Base-by-base conservation (phyloP, 2,888 invertebrate species). In the Emesis russula region DNA sequence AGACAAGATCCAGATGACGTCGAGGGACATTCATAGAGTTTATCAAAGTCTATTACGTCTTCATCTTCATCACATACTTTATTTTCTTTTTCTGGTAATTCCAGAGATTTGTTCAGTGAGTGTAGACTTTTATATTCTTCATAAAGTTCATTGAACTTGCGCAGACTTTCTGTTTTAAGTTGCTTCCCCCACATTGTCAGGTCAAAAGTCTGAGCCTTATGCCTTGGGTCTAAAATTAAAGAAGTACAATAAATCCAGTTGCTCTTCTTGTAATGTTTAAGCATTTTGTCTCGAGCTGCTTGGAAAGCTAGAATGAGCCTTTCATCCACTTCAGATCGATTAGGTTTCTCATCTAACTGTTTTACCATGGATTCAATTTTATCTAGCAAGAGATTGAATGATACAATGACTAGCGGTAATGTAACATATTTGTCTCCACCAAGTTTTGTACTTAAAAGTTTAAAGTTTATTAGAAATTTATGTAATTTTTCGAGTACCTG, bases 201-300 rank as follows among this genome's bases (percentile, higher is more conserved):
- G 88, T 90, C 92, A 90, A 92, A 92, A 90, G 92, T 93, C 92
- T 92, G 88, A 92, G 90, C 88, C 91, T 92, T 92, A 89, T 92
- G 92, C 91, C 91, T 93, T 92, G 91, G 91, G 92, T 93, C 90
- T 90, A 92, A 90, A 91, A 89, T 93, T 89, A 92, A 92, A 92
- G 91, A 91, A 80, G 93, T 91, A 89, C 91, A 93, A 90, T 91
- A 91, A 91, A 90, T 91, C 89, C 90, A 90, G 88, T 92, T 92
- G 92, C 90, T 91, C 83, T 90, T 89, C 86, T 89, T 90, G 36
- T 92, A 90, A 92, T 92, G 90, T 88, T 92, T 92, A 90, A 92
- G 90, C 92, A 92, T 92, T 92, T 93, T 92, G 81, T 91, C 92
- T 93, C 92, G 86, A 86, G 93, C 91, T 93, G 91, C 92, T 93